A percentile compares a stretch with the other conserved stretches of the same genome.
Evolutionary conservation across 2,113 vertebrate genomes (phyloP).

Genomic region (Melanostigma gelatinosum): DNA sequence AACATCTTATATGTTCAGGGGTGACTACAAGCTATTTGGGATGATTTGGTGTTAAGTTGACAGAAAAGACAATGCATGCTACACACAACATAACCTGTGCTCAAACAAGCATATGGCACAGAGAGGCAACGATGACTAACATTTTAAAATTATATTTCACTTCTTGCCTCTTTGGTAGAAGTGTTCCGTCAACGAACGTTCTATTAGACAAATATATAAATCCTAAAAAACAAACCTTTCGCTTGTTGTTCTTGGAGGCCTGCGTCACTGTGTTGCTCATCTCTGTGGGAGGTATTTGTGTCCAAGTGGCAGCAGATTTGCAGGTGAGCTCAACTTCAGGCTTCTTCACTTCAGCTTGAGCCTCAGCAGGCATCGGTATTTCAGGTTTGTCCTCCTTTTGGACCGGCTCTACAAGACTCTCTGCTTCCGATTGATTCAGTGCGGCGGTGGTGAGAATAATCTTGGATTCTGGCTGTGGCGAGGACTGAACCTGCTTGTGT

Average conservation of each 20-base stretch:
- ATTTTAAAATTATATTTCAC: neutral
- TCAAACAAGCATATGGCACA: slow-evolving; percentile 1
- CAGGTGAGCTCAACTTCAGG: slow-evolving; percentile 12
- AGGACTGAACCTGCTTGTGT: slow-evolving; percentile 22
- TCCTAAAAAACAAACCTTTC: slow-evolving; percentile 57
- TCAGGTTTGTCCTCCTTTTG: slow-evolving; percentile 27
- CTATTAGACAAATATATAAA: neutral
- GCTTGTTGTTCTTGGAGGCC: slow-evolving; percentile 41
- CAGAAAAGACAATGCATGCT: slow-evolving; percentile 10
- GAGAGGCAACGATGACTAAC: neutral
- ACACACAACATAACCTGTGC: too few relatives aligned
- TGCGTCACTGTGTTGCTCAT: neutral
- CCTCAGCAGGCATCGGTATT: neutral
- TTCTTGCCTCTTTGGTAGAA: neutral
- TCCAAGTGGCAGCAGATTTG: neutral
- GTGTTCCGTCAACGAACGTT: neutral
- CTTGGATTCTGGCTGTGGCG: slow-evolving; percentile 19
- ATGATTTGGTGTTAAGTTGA: neutral
- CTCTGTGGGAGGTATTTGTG: slow-evolving; percentile 12
- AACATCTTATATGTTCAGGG: neutral
- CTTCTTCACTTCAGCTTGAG: slow-evolving; percentile 6
- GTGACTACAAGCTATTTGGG: neutral
- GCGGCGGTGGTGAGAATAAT: slow-evolving; percentile 9
- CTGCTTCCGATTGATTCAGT: slow-evolving; percentile 7
- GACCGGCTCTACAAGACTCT: slow-evolving; percentile 4